phyloP scores from a whole-genome alignment of 2,113 vertebrate genomes.

The Columba livia region DNA sequence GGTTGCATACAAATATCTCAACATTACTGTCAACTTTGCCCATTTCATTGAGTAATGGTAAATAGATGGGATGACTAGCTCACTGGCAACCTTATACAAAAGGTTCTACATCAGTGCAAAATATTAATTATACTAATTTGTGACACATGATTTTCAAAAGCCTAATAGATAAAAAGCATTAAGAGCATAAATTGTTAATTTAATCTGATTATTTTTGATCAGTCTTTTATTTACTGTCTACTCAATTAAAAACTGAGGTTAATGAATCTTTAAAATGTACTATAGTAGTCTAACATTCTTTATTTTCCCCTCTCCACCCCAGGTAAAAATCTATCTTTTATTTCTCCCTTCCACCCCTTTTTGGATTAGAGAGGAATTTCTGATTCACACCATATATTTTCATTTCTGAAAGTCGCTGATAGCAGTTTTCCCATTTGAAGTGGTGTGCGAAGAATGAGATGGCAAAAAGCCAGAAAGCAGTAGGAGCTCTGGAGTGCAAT shows the following conservation, averaged over 20 bases:
- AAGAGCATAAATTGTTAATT: background rate
- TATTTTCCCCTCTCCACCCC: background rate
- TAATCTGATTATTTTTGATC: conserved; percentile 1
- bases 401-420: conserved; percentile 44
- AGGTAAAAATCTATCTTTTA: background rate
- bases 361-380: background rate
- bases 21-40: background rate
- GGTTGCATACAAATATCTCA: background rate
- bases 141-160: background rate
- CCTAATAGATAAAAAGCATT: background rate
- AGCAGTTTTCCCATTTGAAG: conserved; percentile 41
- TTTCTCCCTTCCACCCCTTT: background rate
- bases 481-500: background rate
- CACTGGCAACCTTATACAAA: background rate
- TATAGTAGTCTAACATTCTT: background rate
- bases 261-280: background rate
- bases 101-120: background rate
- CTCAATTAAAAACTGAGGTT: conserved; percentile 32
- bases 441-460: conserved; percentile 14
- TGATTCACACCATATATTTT: conserved; percentile 48
- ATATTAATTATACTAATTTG: conserved; percentile 20
- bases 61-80: background rate
- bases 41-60: background rate
- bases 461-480: background rate
- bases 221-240: background rate